Evolutionary conservation across 2,113 vertebrate genomes (phyloP), one percentile per base, ranked within the genome.

Genomic region (Candoia aspera): DNA sequence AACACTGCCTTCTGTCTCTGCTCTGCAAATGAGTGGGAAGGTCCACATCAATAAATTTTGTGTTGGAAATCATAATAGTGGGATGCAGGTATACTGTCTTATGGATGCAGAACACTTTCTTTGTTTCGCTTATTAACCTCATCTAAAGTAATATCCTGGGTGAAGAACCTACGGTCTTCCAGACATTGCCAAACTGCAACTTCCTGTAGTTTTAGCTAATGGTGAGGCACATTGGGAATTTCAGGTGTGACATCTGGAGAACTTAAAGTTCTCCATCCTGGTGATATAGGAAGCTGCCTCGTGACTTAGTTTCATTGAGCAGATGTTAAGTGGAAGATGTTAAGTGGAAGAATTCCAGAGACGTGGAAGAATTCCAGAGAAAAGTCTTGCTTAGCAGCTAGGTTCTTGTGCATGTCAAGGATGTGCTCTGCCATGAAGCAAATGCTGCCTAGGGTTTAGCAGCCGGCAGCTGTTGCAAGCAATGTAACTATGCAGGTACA

Each of bases 91-190:
- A n/a, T n/a, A n/a, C n/a, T 87, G 84, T 53, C 24, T 46, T 1
- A 46, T 0, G 88, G 90, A 90, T 60, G 91, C 13, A 92, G 92
- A 94, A 95, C 91, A 42, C 46, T 54, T 60, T 86, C 24, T 9
- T 2, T 3, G 54, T 0, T 59, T 89, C 15, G 29, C 2, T 3
- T 21, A 85, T 57, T 85, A 91, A 26, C 8, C 37, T 83, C 79
- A 11, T 23, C 19, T 9, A 42, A 84, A 46, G 6, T 23, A 11
- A 64, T 29, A 29, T 4, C 11, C 10, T 29, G 10, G 10, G 62
- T 64, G 62, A 29, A 11, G 62, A 64, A 64, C 62, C 62, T 12
- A 64, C 4, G 3, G 62, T 29, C 62, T 29, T 64, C 62, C 10
- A 12, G 62, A 64, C 62, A 29, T 29, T 64, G 62, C 26, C 62